Base-by-base conservation (phyloP, 2,888 invertebrate species). In the Drosophila pseudotalamancana region DNA sequence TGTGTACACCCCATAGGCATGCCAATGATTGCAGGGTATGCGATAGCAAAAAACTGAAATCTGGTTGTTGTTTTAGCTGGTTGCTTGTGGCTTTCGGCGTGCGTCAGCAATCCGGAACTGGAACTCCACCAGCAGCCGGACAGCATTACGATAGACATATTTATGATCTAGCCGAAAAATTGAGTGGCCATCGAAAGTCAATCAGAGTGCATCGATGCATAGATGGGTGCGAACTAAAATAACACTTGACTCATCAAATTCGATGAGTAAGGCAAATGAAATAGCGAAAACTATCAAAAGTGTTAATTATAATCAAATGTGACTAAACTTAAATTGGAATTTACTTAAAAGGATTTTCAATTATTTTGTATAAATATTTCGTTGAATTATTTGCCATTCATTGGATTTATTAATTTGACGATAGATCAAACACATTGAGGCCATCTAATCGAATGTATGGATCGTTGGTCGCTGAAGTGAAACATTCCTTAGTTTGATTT, bases 61-160 rank as follows among this genome's bases (percentile, higher is more conserved):
- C 34, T 18, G 64, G 14, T 49, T 37, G 43, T 49, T 64, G 72
- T 51, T 49, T 42, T 62, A 53, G 39, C 48, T 60, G 67, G 39
- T 37, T 50, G 57, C 27, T 35, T 32, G 6, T 25, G 49, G 25
- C 14, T 32, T 27, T 35, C 54, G 34, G 46, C 42, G 51, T 73
- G 73, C 71, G 61, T 73, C 71, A 71, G 56, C 61, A 73, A 54
- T 57, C 53, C 71, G 71, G 71, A 71, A 71, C 68, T 71, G 61
- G 45, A 71, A 73, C 71, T 72, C 56, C 73, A 35, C 19, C 40
- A 27, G 21, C 51, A 48, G 43, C 46, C 4, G 4, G 23, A 53
- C 6, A 54, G 45, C 29, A 49, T 23, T 42, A 19, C 25, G 46
- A 60, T 49, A 50, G 73, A 70, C 72, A 56, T 54, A 53, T 66